These are phyloP conservation scores for Falco cherrug DNA, from an alignment of 2,797 vertebrate species.

Conservation along the genomic window DNA sequence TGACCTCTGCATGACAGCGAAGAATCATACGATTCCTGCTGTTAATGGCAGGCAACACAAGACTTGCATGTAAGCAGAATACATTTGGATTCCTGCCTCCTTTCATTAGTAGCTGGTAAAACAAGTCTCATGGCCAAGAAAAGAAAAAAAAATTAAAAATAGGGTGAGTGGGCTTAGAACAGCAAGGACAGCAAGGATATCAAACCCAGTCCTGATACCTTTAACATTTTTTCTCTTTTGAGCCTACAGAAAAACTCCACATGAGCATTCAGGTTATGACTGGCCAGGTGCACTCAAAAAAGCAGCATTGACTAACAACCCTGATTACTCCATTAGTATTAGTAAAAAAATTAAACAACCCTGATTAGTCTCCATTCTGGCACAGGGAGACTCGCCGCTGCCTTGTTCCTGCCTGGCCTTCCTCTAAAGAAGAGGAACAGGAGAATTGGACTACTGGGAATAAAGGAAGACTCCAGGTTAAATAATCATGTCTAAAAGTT, in stretches of 20 bases:
- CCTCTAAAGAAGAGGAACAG: background rate
- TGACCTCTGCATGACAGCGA: slow-evolving; percentile 17
- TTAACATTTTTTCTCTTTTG: background rate
- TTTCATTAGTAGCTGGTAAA: background rate
- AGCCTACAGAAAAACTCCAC: background rate
- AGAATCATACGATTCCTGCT: background rate
- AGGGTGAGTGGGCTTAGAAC: background rate
- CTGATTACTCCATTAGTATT: background rate
- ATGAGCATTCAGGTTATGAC: background rate
- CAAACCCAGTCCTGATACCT: background rate
- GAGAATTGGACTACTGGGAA: background rate
- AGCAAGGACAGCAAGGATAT: background rate
- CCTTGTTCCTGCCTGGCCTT: background rate
- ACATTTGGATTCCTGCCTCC: background rate
- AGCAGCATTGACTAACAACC: background rate
- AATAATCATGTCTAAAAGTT: background rate
- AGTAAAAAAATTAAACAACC: background rate
- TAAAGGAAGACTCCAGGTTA: background rate
- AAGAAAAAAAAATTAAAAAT: background rate
- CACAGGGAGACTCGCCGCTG: background rate
- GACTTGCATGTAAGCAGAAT: background rate
- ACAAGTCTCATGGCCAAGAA: background rate
- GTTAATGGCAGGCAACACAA: background rate
- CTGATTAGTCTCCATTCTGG: background rate
- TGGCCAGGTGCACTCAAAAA: background rate